phyloP scores from a whole-genome alignment of 2,888 invertebrate genomes.

The Heliconius sara region DNA sequence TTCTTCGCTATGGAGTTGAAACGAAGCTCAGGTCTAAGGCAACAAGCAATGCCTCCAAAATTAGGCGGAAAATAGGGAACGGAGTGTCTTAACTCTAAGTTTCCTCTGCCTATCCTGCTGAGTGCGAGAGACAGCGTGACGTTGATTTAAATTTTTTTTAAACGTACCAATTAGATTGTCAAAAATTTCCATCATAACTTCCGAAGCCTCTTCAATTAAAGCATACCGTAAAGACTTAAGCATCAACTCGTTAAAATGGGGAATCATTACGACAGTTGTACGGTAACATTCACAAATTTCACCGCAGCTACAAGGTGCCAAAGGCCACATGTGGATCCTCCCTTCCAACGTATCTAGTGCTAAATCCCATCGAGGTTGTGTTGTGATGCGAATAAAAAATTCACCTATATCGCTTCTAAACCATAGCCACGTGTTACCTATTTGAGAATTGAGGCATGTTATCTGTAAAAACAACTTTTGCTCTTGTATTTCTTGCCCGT shows the following conservation, averaged over 20 bases:
- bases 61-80: too few relatives aligned
- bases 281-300: slow-evolving; percentile 75
- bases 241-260: slow-evolving; percentile 75
- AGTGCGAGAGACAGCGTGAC: too few relatives aligned
- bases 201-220: slow-evolving; percentile 69
- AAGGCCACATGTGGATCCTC: slow-evolving; percentile 67
- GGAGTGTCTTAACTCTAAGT: too few relatives aligned
- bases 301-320: slow-evolving; percentile 73
- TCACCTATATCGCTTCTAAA: slow-evolving; percentile 71
- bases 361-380: slow-evolving; percentile 74
- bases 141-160: too few relatives aligned
- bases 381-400: slow-evolving; percentile 71
- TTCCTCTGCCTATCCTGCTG: too few relatives aligned
- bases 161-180: slow-evolving; percentile 69
- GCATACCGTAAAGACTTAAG: slow-evolving; percentile 70
- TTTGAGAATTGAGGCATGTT: slow-evolving; percentile 70
- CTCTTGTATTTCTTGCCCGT: slow-evolving; percentile 60
- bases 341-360: slow-evolving; percentile 69
- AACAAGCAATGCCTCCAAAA: too few relatives aligned
- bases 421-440: slow-evolving; percentile 74
- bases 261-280: slow-evolving; percentile 67
- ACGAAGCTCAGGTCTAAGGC: too few relatives aligned
- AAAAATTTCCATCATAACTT: slow-evolving; percentile 70
- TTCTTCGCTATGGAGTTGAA: too few relatives aligned
- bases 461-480: slow-evolving; percentile 71